phyloP scores from a whole-genome alignment of 2,797 vertebrate genomes.

The Etheostoma nigrum region DNA sequence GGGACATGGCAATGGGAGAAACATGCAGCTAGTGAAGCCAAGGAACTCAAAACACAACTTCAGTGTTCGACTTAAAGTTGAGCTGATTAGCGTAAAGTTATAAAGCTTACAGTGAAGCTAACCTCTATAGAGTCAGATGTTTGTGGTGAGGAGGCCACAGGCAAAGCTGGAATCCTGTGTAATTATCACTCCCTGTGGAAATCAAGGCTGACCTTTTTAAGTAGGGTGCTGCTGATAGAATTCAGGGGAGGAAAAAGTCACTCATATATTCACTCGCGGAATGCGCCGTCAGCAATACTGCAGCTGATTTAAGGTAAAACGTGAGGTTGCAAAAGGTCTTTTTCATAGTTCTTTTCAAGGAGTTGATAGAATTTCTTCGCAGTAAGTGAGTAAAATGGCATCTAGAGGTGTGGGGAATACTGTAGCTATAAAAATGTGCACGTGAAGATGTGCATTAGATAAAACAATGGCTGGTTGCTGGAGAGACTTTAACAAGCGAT shows the following conservation, averaged over 20 bases:
- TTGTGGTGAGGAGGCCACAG: conserved; percentile 59
- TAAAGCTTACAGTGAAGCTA: conserved; percentile 25
- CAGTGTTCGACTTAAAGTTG: neutral
- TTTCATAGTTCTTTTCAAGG: conserved; percentile 1
- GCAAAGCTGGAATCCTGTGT: conserved; percentile 61
- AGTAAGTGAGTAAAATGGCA: conserved; percentile 33
- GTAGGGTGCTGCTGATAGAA: conserved; percentile 72
- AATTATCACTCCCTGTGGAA: conserved; percentile 79
- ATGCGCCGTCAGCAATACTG: conserved; percentile 60
- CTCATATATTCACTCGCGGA: conserved; percentile 62
- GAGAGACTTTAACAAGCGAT: conserved; percentile 50
- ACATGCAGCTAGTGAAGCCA: neutral
- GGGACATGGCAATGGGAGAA: conserved; percentile 7
- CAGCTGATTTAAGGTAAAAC: conserved; percentile 48
- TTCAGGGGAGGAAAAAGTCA: conserved; percentile 70
- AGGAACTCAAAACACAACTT: neutral
- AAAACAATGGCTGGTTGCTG: conserved; percentile 9
- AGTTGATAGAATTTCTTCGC: conserved; percentile 28
- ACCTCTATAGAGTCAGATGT: conserved; percentile 39
- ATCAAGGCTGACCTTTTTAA: conserved; percentile 80
- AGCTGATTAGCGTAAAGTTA: conserved; percentile 41
- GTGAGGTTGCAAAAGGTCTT: conserved; percentile 46
- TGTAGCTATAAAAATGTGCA: conserved; percentile 21
- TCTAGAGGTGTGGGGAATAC: neutral
- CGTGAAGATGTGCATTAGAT: conserved; percentile 2